Conservation (phyloP, 2,113 vertebrate genomes). For the Erythrocercus mccallii region DNA sequence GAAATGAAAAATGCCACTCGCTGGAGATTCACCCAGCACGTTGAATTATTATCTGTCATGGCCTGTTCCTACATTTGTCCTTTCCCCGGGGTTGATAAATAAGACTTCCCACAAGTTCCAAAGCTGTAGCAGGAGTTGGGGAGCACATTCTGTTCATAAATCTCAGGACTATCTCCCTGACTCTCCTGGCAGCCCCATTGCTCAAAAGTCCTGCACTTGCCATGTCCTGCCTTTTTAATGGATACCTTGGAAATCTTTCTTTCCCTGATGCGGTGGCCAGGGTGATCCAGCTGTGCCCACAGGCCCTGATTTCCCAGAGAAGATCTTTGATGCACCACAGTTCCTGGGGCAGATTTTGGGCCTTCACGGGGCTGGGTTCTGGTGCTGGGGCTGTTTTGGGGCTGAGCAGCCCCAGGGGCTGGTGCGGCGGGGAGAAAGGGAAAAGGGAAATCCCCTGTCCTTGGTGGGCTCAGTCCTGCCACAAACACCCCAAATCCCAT, state of each 20-base stretch:
- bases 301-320: background rate
- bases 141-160: constrained; percentile 48
- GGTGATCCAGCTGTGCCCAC: background rate
- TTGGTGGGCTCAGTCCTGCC: background rate
- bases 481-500: background rate
- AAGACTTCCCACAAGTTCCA: constrained; percentile 43
- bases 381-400: background rate
- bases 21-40: constrained; percentile 22
- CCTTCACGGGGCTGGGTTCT: rapidly evolving
- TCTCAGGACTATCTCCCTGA: constrained; percentile 29
- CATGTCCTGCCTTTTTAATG: background rate
- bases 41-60: constrained; percentile 62
- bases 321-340: background rate
- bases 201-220: constrained; percentile 1
- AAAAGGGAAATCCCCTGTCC: background rate
- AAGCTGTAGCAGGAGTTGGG: constrained; percentile 39
- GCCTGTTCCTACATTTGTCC: constrained; percentile 54
- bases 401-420: background rate
- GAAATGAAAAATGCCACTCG: constrained; percentile 61
- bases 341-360: background rate
- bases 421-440: background rate
- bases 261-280: background rate
- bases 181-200: constrained; percentile 46
- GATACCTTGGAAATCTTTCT: background rate
- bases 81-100: constrained; percentile 60